Conservation (phyloP, 2,888 invertebrate species). For the Cabera pusaria region DNA sequence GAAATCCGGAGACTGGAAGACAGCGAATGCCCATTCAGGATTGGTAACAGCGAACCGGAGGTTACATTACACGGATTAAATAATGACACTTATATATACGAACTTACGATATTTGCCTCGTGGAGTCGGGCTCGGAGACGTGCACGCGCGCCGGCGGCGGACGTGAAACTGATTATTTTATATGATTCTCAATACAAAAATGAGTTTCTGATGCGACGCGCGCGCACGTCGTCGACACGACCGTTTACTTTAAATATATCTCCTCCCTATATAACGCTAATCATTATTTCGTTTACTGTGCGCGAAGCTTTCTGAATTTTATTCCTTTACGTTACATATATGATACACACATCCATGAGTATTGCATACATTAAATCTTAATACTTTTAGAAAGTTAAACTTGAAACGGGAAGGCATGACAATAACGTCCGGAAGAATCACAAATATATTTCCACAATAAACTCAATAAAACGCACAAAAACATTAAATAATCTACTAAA, state of each 20-base stretch:
- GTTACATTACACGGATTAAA: conserved; percentile 32
- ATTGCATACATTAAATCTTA: conserved; percentile 8
- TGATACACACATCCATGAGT: conserved; percentile 6
- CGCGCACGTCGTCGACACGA: conserved; percentile 1
- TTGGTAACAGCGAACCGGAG: conserved; percentile 63
- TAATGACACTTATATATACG: conserved; percentile 42
- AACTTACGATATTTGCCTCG: conserved; percentile 36
- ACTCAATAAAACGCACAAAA: conserved; percentile 11
- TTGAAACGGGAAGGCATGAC: conserved; percentile 4
- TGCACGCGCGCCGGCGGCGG: conserved; percentile 13
- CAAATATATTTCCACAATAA: conserved; percentile 10
- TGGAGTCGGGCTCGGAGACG: background rate
- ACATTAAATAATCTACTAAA: conserved; percentile 8
- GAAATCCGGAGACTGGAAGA: conserved; percentile 56
- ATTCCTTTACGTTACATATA: conserved; percentile 1
- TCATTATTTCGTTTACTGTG: conserved; percentile 9
- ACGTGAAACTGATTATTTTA: conserved; percentile 17
- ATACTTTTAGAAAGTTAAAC: conserved; percentile 3
- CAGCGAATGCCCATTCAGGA: conserved; percentile 66
- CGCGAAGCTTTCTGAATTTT: conserved; percentile 10
- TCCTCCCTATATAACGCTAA: too few species aligned
- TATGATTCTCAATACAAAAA: conserved; percentile 22
- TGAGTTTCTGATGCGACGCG: conserved; percentile 16
- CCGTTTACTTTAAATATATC: too few species aligned
- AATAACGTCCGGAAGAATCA: conserved; percentile 5